Evolutionary conservation across 2,113 vertebrate species (phyloP).

Genomic region (Sisor rabdophorus): DNA sequence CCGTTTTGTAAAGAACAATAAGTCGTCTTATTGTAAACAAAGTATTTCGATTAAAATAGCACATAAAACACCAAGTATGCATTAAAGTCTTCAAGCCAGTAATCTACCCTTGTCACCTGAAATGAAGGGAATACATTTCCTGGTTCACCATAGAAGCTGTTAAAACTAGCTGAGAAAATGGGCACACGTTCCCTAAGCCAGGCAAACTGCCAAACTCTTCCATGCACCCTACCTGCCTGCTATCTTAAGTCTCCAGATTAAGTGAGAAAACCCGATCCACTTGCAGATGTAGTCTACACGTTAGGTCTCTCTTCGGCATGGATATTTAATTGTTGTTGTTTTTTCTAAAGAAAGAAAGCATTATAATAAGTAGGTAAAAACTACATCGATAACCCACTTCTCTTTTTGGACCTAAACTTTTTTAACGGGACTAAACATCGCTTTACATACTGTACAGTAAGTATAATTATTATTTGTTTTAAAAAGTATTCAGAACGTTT

Average conservation of each 20-base stretch:
- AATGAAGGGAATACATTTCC: neutral
- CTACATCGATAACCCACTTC: too few relatives aligned
- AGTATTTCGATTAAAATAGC: neutral
- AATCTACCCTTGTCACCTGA: neutral
- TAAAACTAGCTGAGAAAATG: slow-evolving; percentile 61
- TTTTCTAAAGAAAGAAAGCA: slow-evolving; percentile 37
- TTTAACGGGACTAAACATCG: slow-evolving; percentile 44
- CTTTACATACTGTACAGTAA: slow-evolving; percentile 47
- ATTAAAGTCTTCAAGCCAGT: neutral
- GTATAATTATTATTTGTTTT: slow-evolving; percentile 35
- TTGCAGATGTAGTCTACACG: slow-evolving; percentile 64
- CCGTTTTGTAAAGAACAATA: too few relatives aligned
- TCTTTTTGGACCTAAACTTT: slow-evolving; percentile 24
- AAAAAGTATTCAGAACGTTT: slow-evolving; percentile 8
- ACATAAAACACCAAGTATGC: neutral
- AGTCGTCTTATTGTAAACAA: neutral
- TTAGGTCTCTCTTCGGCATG: slow-evolving; percentile 69
- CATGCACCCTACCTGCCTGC: slow-evolving; percentile 80
- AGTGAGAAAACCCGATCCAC: slow-evolving; percentile 67
- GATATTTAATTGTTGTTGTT: slow-evolving; percentile 59
- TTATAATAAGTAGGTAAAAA: neutral
- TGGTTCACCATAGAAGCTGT: slow-evolving; percentile 19
- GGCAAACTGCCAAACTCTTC: slow-evolving; percentile 80
- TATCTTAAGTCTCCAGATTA: slow-evolving; percentile 73
- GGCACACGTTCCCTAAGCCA: slow-evolving; percentile 70